Evolutionary conservation across 2,797 vertebrate genomes (phyloP).

Genomic region (Myotis vivesi): DNA sequence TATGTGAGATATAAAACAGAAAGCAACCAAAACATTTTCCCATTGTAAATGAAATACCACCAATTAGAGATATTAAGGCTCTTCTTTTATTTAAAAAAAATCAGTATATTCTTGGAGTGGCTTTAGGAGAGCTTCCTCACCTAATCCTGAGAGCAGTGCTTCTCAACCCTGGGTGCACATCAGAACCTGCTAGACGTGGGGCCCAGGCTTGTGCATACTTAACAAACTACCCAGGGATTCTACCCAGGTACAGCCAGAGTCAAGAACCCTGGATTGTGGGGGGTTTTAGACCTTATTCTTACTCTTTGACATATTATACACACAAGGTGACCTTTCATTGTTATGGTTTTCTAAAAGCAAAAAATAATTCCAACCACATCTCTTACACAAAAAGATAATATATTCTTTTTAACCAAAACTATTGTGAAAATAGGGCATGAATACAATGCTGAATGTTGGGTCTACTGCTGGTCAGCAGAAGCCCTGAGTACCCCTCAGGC

Average conservation of each 20-base stretch:
- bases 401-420: not conserved
- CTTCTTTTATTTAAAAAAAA: not conserved
- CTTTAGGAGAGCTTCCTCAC: not conserved
- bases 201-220: not conserved
- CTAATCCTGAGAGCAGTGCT: not conserved
- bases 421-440: not conserved
- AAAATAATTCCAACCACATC: not conserved
- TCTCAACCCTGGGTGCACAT: not conserved
- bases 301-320: not conserved
- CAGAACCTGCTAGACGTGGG: not conserved
- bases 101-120: not conserved
- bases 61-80: not conserved
- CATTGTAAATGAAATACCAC: not conserved
- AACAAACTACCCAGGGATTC: not conserved
- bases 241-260: not conserved
- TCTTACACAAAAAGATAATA: not conserved
- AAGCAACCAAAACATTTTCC: not conserved
- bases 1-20: not conserved
- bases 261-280: not conserved
- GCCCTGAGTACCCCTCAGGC: not conserved
- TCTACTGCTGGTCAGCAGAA: not conserved
- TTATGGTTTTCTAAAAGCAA: not conserved
- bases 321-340: not conserved
- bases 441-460: not conserved
- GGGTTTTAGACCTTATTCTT: not conserved